These are phyloP conservation scores for Hemicentrotus pulcherrimus DNA, from an alignment of 35 echinoderm and acorn worm genomes.

Conservation along the genomic window DNA sequence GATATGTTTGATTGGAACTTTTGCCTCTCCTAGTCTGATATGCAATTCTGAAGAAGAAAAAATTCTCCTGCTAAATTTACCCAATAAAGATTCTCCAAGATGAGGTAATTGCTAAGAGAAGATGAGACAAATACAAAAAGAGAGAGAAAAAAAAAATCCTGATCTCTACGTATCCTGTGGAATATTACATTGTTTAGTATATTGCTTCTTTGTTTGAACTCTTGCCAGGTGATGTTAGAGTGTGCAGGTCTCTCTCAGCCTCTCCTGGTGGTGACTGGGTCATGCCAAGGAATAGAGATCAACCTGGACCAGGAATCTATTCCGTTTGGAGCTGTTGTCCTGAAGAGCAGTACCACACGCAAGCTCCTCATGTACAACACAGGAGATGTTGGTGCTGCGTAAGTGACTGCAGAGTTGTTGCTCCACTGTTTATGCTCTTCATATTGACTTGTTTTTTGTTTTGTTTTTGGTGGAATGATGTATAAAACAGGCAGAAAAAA, in stretches of 20 bases:
- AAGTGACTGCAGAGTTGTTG: constrained; percentile 9
- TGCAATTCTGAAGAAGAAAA: too few relatives aligned
- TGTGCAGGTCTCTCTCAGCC: constrained; percentile 98
- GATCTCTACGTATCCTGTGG: too few relatives aligned
- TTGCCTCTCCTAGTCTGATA: too few relatives aligned
- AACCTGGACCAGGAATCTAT: constrained; percentile 98
- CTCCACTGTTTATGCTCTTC: neutral
- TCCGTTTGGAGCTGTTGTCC: constrained; percentile 95
- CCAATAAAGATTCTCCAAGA: too few relatives aligned
- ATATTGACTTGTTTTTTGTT: neutral
- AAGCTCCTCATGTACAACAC: constrained; percentile 97
- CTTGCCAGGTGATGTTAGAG: constrained; percentile 90
- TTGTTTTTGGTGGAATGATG: too few relatives aligned
- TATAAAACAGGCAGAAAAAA: too few relatives aligned
- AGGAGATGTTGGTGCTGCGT: constrained; percentile 93
- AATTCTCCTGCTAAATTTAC: too few relatives aligned
- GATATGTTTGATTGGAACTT: too few relatives aligned
- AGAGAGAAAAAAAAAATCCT: too few relatives aligned
- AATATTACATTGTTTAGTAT: neutral
- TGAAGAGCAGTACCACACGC: constrained; percentile 88
- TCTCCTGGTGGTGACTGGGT: constrained; percentile 87
- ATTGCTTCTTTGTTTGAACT: neutral
- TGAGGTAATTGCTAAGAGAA: too few relatives aligned
- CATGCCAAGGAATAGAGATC: constrained; percentile 98
- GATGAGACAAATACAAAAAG: too few relatives aligned